A percentile compares a stretch with the other conserved stretches of the same genome.
Evolutionary conservation across 2,888 invertebrate genomes (phyloP).

Genomic region (Terebella lapidaria): DNA sequence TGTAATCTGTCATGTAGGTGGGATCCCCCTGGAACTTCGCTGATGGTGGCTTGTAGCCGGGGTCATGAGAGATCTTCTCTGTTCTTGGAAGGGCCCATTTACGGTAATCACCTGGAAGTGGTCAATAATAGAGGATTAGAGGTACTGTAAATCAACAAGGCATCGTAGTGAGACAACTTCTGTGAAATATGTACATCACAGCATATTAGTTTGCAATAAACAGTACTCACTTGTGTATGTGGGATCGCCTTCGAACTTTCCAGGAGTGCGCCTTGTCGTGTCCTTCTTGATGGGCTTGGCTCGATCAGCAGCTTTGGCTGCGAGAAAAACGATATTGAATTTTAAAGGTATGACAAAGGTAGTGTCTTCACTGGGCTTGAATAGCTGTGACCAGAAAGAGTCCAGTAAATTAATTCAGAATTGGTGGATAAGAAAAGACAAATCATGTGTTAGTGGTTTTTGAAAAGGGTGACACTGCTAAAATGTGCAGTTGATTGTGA

Average conservation of each 20-base stretch:
- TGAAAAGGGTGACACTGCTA: no score
- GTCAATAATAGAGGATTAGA: no score
- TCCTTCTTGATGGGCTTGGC: conserved; percentile 39
- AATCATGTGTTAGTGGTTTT: no score
- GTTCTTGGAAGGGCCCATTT: conserved; percentile 34
- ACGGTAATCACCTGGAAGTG: conserved; percentile 24
- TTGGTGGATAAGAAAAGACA: no score
- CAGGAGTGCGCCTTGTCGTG: conserved; percentile 31
- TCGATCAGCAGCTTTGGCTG: conserved; percentile 28
- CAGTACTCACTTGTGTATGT: conserved; percentile 47
- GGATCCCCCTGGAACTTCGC: conserved; percentile 46
- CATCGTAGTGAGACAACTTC: no score
- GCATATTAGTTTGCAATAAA: no score
- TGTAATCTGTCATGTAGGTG: conserved; percentile 46
- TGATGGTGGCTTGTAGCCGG: conserved; percentile 31
- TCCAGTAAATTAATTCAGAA: no score
- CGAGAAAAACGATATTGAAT: not conserved
- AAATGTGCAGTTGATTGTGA: no score
- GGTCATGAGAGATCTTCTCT: conserved; percentile 9
- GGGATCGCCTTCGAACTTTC: conserved; percentile 50
- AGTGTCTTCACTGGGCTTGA: no score
- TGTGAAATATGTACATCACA: not conserved
- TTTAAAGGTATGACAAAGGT: no score
- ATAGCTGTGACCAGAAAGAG: no score
- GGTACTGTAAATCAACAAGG: no score